Base-by-base conservation (phyloP, 2,113 vertebrate genomes). In the Cnemophilus loriae region DNA sequence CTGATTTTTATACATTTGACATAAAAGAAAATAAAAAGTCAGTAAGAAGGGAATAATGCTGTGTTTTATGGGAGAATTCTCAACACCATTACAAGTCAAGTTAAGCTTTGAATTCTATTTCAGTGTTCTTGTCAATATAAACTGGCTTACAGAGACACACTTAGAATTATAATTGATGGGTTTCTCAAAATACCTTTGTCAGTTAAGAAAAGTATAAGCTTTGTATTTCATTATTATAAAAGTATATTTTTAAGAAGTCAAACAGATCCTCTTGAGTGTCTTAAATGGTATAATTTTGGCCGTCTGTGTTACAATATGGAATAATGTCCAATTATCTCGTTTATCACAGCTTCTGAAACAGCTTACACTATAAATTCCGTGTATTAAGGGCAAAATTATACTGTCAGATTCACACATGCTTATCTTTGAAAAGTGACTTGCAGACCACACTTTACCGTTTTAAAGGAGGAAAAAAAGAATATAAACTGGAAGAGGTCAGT, bases 311-410 rank as follows among this genome's bases (percentile, higher is more conserved):
- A 93, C 81, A 78, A 35, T 93, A 87, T 77, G 35, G 80, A 95
- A 95, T 93, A 95, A 94, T 78, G 74, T 87, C 85, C 88, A 96
- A 96, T 93, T 96, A 92, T 90, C 83, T 95, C 65, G 3, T 97
- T 97, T 96, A 93, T 96, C 83, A 75, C 33, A 42, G 63, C 80
- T 95, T 92, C 47, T 78, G 84, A 52, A 95, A 92, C 68, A 94
- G 82, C 63, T 84, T 87, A 92, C 65, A 56, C 69, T 80, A 67
- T 89, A 94, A 95, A 89, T 88, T 94, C 86, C 95, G 59, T 89
- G 96, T 97, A 95, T 96, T 94, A 96, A 94, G 84, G 67, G 71
- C 59, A 95, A 87, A 96, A 96, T 96, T 95, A 96, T 84, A 92
- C 74, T 96, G 94, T 93, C 91, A 88, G 70, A 92, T 91, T 94